These are phyloP conservation scores for Orientallactaga sibirica DNA, from an alignment of 2,797 vertebrate species.

Conservation along the genomic window DNA sequence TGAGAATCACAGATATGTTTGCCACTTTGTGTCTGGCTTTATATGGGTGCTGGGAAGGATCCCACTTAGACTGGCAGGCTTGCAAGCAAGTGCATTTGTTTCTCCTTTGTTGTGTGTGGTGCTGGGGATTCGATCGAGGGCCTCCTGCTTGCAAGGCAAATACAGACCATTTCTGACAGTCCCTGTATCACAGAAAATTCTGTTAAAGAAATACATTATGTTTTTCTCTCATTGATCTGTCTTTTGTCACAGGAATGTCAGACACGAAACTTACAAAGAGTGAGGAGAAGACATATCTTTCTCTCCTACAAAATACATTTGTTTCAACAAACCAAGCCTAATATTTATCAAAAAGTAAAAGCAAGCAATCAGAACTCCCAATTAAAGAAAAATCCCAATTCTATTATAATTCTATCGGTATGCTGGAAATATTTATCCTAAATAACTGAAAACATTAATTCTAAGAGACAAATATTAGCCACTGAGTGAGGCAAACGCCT, in stretches of 20 bases:
- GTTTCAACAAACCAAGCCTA: not conserved
- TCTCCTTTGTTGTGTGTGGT: not conserved
- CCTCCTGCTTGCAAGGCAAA: not conserved
- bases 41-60: too few relatives aligned
- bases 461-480: not conserved
- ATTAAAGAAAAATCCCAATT: not conserved
- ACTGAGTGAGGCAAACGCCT: not conserved
- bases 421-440: conserved; percentile 54
- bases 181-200: not conserved
- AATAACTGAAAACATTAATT: conserved; percentile 37
- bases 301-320: not conserved
- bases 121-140: too few relatives aligned
- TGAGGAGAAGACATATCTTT: not conserved
- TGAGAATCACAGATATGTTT: too few relatives aligned
- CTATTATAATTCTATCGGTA: not conserved
- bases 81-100: not conserved
- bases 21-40: too few relatives aligned
- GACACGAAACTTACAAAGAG: not conserved
- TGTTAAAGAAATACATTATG: not conserved
- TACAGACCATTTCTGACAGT: not conserved
- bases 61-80: too few relatives aligned
- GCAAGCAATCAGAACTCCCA: not conserved
- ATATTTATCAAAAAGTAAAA: conserved; percentile 11
- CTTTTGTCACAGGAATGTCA: not conserved
- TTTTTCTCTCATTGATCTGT: not conserved